Conservation (phyloP, 1,140 invertebrate species). For the Protaetia brevitarsis region DNA sequence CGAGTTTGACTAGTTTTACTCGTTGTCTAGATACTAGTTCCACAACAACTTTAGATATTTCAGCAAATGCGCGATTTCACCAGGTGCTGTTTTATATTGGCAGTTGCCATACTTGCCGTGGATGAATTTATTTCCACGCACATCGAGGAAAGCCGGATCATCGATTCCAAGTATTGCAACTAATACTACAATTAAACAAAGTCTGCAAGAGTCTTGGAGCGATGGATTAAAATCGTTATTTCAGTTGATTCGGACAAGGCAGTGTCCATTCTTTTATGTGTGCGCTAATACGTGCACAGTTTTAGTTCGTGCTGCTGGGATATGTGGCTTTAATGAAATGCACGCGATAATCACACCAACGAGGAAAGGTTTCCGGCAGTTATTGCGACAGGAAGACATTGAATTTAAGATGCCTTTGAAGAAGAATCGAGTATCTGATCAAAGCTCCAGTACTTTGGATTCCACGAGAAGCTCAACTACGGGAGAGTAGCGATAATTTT, state of each 20-base stretch:
- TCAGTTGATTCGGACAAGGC: conserved; percentile 74
- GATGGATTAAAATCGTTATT: conserved; percentile 82
- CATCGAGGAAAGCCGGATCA: conserved; percentile 53
- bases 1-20: conserved; percentile 82
- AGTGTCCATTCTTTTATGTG: conserved; percentile 94
- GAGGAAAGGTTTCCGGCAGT: conserved; percentile 78
- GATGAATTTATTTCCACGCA: conserved; percentile 79
- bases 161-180: conserved; percentile 46
- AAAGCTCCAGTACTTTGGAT: conserved; percentile 48
- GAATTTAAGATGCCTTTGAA: conserved; percentile 74
- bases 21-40: conserved; percentile 71
- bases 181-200: conserved; percentile 57
- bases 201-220: conserved; percentile 71
- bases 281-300: conserved; percentile 87
- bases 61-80: conserved; percentile 79
- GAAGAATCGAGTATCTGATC: conserved; percentile 34
- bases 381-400: conserved; percentile 79
- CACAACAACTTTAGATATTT: conserved; percentile 69
- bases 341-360: conserved; percentile 83
- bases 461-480: conserved; percentile 30
- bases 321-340: conserved; percentile 71
- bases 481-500: conserved; percentile 27
- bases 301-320: conserved; percentile 80
- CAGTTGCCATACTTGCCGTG: conserved; percentile 86
- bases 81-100: conserved; percentile 85